Evolutionary conservation across 2,797 vertebrate species (phyloP).

Genomic region (Myotis vivesi): DNA sequence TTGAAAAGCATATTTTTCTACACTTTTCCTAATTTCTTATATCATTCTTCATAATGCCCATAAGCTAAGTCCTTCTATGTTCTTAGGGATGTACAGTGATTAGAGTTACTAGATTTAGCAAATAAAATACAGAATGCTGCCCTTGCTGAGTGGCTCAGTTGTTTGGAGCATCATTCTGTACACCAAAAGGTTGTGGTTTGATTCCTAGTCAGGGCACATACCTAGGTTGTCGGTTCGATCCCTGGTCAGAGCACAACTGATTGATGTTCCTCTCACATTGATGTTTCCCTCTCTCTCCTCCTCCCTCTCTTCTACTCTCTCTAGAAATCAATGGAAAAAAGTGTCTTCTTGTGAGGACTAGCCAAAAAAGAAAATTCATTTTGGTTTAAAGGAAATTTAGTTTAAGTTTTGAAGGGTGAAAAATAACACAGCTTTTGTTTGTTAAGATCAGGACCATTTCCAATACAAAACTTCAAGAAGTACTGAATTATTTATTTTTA

Average conservation of each 20-base stretch:
- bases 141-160: neutral
- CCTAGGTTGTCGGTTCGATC: neutral
- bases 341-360: too few relatives aligned
- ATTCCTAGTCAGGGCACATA: neutral
- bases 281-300: neutral
- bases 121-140: neutral
- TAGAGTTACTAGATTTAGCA: neutral
- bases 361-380: neutral
- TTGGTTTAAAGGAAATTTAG: neutral
- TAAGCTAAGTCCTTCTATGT: neutral
- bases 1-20: neutral
- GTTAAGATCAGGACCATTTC: slow-evolving; percentile 32
- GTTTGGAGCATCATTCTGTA: neutral
- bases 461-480: slow-evolving; percentile 52
- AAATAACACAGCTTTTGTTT: neutral
- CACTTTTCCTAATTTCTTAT: neutral
- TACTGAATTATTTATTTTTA: slow-evolving; percentile 73
- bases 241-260: neutral
- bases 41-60: neutral
- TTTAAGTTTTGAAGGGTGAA: neutral
- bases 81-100: neutral
- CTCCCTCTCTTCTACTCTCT: neutral
- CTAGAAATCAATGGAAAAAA: too few relatives aligned
- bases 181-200: neutral
- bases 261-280: neutral